A percentile compares a stretch with the other conserved stretches of the same genome.
These are phyloP conservation scores for Hipparchia semele DNA, from an alignment of 2,888 invertebrate species.

Conservation along the genomic window DNA sequence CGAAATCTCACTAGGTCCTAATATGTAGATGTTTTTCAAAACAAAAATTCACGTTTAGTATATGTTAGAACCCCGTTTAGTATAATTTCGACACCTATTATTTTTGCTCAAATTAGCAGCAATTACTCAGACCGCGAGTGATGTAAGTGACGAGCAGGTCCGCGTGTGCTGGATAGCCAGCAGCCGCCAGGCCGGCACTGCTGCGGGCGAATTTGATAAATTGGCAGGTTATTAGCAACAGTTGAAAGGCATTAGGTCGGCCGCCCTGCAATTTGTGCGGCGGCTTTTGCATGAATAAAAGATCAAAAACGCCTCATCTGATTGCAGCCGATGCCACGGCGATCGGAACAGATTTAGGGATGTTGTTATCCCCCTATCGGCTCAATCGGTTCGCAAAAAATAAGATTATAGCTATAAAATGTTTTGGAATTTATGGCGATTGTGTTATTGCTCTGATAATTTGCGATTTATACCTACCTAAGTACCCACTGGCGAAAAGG, in stretches of 20 bases:
- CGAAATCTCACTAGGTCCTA: background rate
- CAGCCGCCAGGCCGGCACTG: constrained; percentile 29
- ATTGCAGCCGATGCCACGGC: constrained; percentile 68
- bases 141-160: constrained; percentile 31
- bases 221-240: constrained; percentile 83
- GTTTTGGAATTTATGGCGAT: constrained; percentile 40
- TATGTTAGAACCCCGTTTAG: constrained; percentile 25
- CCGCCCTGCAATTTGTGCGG: constrained; percentile 80
- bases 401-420: constrained; percentile 47
- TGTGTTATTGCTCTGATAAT: constrained; percentile 26
- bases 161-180: constrained; percentile 8
- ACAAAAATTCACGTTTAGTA: constrained; percentile 27
- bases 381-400: constrained; percentile 49
- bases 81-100: constrained; percentile 34
- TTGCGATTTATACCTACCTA: constrained; percentile 15
- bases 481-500: background rate
- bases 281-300: constrained; percentile 72
- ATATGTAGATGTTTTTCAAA: constrained; percentile 2
- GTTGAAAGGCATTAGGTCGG: constrained; percentile 82
- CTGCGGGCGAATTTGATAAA: constrained; percentile 77
- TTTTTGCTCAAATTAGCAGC: constrained; percentile 39
- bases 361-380: constrained; percentile 54
- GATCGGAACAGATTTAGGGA: constrained; percentile 59
- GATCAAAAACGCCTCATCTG: constrained; percentile 72
- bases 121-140: constrained; percentile 31